Conservation (phyloP, 2,797 vertebrate species). For the Siniperca undulata region DNA sequence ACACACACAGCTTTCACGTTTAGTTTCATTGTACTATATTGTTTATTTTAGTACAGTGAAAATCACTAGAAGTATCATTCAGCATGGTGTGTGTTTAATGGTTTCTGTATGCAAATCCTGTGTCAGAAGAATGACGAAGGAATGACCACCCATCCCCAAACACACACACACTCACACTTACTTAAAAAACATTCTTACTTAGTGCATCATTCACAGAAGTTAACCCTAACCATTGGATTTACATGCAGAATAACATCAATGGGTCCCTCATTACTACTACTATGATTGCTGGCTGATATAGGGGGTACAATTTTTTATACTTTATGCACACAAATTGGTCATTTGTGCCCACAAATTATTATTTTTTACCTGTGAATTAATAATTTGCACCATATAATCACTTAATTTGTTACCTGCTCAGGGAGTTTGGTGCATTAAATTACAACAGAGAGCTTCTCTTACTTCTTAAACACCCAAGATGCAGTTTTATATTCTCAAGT, state of each 20-base stretch:
- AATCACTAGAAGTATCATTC: slow-evolving; percentile 46
- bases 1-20: slow-evolving; percentile 32
- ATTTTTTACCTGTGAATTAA: not conserved
- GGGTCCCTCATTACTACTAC: not conserved
- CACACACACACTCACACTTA: not conserved
- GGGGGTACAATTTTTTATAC: not conserved
- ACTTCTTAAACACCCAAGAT: not conserved
- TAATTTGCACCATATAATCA: not conserved
- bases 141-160: slow-evolving; percentile 17
- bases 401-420: not conserved
- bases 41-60: slow-evolving; percentile 45
- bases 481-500: not conserved
- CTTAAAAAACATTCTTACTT: not conserved
- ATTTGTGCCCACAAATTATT: not conserved
- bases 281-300: not conserved
- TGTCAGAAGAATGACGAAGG: slow-evolving; percentile 1
- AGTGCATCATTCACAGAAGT: not conserved
- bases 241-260: not conserved
- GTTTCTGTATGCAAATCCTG: slow-evolving; percentile 40
- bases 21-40: slow-evolving; percentile 40
- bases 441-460: not conserved
- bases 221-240: slow-evolving; percentile 1
- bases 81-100: slow-evolving; percentile 31
- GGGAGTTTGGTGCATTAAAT: not conserved
- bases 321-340: not conserved